These are phyloP conservation scores for Rachycentron canadum DNA, from an alignment of 2,797 vertebrate species.

Conservation along the genomic window DNA sequence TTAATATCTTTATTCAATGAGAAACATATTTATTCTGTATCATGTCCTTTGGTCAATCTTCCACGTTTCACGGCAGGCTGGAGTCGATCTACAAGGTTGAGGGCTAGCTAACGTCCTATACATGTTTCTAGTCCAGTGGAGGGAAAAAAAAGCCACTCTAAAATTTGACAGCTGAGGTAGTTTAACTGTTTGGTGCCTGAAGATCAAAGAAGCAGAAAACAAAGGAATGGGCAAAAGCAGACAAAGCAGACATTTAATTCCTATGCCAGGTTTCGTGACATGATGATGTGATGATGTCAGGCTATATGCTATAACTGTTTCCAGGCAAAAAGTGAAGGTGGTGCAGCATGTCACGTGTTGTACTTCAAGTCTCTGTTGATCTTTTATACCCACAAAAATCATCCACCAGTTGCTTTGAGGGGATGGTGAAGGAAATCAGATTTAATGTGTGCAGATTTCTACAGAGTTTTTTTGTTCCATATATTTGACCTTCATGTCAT, in stretches of 20 bases:
- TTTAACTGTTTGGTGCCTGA: conserved; percentile 20
- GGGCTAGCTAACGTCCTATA: conserved; percentile 24
- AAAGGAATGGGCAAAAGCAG: background rate
- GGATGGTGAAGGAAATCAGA: background rate
- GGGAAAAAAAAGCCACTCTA: conserved; percentile 20
- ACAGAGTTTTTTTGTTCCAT: background rate
- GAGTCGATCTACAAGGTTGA: background rate
- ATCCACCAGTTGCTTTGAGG: background rate
- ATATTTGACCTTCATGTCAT: background rate
- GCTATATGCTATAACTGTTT: background rate
- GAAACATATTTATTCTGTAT: background rate
- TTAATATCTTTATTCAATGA: background rate
- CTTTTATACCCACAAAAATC: background rate
- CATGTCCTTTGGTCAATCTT: background rate
- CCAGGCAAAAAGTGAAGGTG: background rate
- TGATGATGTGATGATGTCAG: background rate
- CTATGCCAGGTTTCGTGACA: background rate
- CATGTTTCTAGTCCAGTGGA: conserved; percentile 49
- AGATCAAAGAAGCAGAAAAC: background rate
- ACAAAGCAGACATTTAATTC: background rate
- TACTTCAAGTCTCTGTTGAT: background rate
- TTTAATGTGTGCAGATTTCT: background rate
- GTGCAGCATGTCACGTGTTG: too few relatives aligned
- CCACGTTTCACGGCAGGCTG: conserved; percentile 14
- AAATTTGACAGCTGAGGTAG: conserved; percentile 28